Percentiles rank a stretch among this genome's conserved stretches.
Conservation (phyloP, 2,797 vertebrate species). For the Sebastes steindachneri region DNA sequence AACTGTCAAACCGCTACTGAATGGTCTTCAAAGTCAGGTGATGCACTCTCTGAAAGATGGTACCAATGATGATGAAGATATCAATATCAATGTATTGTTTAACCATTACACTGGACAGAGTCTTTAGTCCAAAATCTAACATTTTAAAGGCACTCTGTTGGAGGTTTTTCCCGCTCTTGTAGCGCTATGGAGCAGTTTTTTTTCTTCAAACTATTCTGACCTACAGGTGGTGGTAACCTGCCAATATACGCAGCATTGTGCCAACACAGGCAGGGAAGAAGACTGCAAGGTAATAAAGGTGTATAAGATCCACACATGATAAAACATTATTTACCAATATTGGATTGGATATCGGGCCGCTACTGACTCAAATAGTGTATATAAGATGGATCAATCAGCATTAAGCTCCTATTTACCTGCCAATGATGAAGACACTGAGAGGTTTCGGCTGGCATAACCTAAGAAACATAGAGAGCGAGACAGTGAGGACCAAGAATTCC, state of each 20-base stretch:
- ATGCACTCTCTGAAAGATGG: not conserved
- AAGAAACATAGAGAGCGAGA: not conserved
- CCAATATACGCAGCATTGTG: not conserved
- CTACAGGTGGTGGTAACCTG: not conserved
- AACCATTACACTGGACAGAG: too few species aligned
- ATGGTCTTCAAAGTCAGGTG: not conserved
- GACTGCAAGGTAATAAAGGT: not conserved
- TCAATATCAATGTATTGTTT: not conserved
- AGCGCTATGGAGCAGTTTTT: not conserved
- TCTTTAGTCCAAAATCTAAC: fast-evolving
- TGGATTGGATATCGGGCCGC: too few species aligned
- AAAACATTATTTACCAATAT: not conserved
- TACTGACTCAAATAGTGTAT: too few species aligned
- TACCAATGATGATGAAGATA: not conserved
- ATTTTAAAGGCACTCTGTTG: not conserved
- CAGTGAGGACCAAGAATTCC: not conserved
- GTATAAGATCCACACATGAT: not conserved
- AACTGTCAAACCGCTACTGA: not conserved
- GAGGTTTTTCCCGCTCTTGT: fast-evolving
- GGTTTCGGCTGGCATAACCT: too few species aligned
- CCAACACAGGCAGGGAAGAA: not conserved
- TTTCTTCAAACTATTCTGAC: not conserved
- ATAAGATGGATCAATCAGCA: too few species aligned
- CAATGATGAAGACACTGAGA: too few species aligned
- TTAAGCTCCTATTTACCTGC: too few species aligned